Conservation (phyloP, 2,888 invertebrate species). For the Sminthurinus aureus region DNA sequence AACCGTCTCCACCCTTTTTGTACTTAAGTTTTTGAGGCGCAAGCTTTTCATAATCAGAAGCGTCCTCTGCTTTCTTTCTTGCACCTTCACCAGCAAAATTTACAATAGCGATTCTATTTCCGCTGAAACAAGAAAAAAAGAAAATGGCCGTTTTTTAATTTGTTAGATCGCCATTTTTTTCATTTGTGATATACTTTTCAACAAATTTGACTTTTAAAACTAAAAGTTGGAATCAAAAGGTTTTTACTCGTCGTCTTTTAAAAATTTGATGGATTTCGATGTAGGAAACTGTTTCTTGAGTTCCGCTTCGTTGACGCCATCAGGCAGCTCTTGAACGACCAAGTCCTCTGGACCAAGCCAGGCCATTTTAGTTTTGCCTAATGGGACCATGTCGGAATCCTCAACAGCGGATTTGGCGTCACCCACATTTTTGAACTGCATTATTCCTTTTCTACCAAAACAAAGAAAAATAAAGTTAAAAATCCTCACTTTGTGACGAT, state of each 20-base stretch:
- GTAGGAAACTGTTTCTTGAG: background rate
- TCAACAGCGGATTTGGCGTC: background rate
- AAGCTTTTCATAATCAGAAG: background rate
- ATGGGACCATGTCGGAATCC: background rate
- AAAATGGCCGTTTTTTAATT: background rate
- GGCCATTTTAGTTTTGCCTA: slow-evolving; percentile 10
- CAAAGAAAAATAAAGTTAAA: too few relatives aligned
- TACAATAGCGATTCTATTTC: background rate
- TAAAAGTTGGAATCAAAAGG: background rate
- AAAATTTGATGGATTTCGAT: background rate
- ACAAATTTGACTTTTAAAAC: background rate
- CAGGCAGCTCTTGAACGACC: background rate
- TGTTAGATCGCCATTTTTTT: background rate
- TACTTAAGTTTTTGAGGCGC: slow-evolving; percentile 10
- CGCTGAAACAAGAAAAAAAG: background rate
- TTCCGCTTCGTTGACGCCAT: background rate
- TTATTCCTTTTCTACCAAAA: background rate
- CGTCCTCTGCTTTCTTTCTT: background rate
- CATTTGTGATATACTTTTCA: background rate
- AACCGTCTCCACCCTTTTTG: too few relatives aligned
- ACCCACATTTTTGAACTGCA: background rate
- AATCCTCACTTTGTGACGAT: background rate
- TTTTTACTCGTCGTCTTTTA: background rate
- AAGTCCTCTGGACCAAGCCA: slow-evolving; percentile 8
- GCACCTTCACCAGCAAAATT: background rate